A percentile compares a stretch with the other conserved stretches of the same genome.
These are phyloP conservation scores for Drosophila siamana DNA, from an alignment of 2,888 invertebrate species.

Conservation along the genomic window DNA sequence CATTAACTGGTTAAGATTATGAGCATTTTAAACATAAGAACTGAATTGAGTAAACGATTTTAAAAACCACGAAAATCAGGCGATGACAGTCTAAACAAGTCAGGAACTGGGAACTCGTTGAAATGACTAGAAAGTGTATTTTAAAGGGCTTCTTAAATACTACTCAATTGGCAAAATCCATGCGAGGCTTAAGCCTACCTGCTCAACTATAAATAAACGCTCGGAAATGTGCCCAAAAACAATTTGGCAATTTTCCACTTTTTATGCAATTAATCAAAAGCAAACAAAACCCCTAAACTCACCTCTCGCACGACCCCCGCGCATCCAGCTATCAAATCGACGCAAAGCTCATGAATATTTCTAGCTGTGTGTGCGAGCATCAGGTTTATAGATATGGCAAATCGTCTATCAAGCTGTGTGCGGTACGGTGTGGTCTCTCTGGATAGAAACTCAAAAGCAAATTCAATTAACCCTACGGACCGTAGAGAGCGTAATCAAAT, in stretches of 20 bases:
- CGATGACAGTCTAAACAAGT: too few species aligned
- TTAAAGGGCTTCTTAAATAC: not conserved
- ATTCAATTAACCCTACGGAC: conserved; percentile 81
- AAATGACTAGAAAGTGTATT: not conserved
- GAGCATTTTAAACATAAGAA: too few species aligned
- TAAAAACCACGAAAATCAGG: too few species aligned
- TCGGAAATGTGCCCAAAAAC: conserved; percentile 41
- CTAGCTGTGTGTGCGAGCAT: not conserved
- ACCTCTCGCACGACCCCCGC: too few species aligned
- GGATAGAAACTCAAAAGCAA: conserved; percentile 69
- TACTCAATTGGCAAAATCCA: not conserved
- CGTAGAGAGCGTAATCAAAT: conserved; percentile 79
- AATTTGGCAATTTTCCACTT: conserved; percentile 58
- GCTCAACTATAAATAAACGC: conserved; percentile 47
- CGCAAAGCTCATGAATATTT: too few species aligned
- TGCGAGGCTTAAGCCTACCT: conserved; percentile 18
- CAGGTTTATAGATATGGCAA: conserved; percentile 52
- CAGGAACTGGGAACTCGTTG: too few species aligned
- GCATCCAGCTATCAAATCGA: too few species aligned
- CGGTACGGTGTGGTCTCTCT: conserved; percentile 9
- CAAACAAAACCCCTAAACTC: conserved; percentile 40
- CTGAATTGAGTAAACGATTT: too few species aligned
- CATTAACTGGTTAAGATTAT: too few species aligned
- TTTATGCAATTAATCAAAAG: conserved; percentile 64
- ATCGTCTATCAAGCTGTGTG: conserved; percentile 33